Percentiles rank a stretch among this genome's conserved stretches.
These are phyloP conservation scores for Holothuria scabra DNA, from an alignment of 53 echinoderm and acorn worm genomes.

Conservation along the genomic window DNA sequence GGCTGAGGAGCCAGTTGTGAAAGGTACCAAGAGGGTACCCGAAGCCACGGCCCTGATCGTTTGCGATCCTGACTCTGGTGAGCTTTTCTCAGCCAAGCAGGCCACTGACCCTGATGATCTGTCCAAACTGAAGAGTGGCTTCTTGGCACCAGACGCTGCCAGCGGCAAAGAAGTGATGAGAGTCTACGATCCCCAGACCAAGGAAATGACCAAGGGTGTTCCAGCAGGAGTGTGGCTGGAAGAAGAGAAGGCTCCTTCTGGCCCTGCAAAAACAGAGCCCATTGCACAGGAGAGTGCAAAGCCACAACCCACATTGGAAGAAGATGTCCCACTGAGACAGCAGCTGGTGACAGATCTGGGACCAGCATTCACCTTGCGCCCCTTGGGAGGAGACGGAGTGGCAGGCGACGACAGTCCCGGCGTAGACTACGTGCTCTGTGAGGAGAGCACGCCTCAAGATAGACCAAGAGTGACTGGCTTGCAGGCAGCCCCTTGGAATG, in stretches of 20 bases:
- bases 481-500: conserved; percentile 23
- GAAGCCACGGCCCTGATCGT: conserved; percentile 15
- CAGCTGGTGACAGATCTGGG: conserved; percentile 80
- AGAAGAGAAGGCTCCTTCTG: not conserved
- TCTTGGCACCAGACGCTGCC: conserved; percentile 13
- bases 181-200: conserved; percentile 34
- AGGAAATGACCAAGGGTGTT: conserved; percentile 41
- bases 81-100: conserved; percentile 20
- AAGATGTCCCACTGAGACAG: conserved; percentile 51
- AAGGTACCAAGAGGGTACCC: not conserved
- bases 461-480: conserved; percentile 55
- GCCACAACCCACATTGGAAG: not conserved
- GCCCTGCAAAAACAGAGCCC: not conserved
- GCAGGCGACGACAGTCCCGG: conserved; percentile 54
- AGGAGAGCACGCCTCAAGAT: conserved; percentile 7
- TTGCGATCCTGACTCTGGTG: conserved; percentile 30
- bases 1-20: conserved; percentile 25
- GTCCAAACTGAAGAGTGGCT: conserved; percentile 13
- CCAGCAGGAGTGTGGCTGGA: conserved; percentile 18
- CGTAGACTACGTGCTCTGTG: conserved; percentile 50
- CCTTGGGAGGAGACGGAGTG: conserved; percentile 50
- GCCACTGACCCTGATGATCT: conserved; percentile 31
- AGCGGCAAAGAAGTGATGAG: conserved; percentile 23
- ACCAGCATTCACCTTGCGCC: conserved; percentile 74
- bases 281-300: conserved; percentile 18